These are phyloP conservation scores for Acanthacorydalis orientalis DNA, from an alignment of 2,888 invertebrate genomes.

Conservation along the genomic window DNA sequence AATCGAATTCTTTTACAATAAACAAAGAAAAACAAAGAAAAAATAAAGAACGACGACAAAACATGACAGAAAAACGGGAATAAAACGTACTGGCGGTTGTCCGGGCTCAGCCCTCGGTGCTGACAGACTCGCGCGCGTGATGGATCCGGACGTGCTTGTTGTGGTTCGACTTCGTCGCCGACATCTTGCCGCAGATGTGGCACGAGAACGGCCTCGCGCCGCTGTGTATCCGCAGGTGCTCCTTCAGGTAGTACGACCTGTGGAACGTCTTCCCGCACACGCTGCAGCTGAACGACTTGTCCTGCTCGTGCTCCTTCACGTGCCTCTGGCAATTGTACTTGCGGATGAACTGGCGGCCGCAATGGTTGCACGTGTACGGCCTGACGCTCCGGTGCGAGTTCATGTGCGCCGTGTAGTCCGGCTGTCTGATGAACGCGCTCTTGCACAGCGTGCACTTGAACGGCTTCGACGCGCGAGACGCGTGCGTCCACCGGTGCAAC, in stretches of 20 bases:
- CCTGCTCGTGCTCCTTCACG: constrained; percentile 67
- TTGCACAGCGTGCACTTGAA: constrained; percentile 72
- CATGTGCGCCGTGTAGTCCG: constrained; percentile 69
- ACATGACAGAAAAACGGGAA: no score
- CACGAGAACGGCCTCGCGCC: constrained; percentile 68
- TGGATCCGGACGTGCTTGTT: constrained; percentile 82
- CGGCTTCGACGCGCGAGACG: constrained; percentile 65
- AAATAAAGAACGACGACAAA: no score
- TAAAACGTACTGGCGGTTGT: no score
- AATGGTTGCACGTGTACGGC: constrained; percentile 78
- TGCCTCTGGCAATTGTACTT: constrained; percentile 80
- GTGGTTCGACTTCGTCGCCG: constrained; percentile 79
- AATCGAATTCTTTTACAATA: no score
- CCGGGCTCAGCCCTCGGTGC: constrained; percentile 67
- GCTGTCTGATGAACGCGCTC: constrained; percentile 66
- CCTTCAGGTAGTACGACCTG: constrained; percentile 71
- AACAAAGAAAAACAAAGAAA: no score
- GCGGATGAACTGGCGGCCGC: constrained; percentile 75
- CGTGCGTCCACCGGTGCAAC: constrained; percentile 79
- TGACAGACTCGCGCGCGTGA: constrained; percentile 73
- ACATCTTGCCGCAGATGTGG: constrained; percentile 77
- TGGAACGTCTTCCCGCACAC: constrained; percentile 75
- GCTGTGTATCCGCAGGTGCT: constrained; percentile 74
- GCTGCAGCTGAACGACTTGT: constrained; percentile 59
- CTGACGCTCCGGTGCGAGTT: constrained; percentile 70